These are phyloP conservation scores for Aphodius sticticus DNA, from an alignment of 2,888 invertebrate species.

Conservation along the genomic window DNA sequence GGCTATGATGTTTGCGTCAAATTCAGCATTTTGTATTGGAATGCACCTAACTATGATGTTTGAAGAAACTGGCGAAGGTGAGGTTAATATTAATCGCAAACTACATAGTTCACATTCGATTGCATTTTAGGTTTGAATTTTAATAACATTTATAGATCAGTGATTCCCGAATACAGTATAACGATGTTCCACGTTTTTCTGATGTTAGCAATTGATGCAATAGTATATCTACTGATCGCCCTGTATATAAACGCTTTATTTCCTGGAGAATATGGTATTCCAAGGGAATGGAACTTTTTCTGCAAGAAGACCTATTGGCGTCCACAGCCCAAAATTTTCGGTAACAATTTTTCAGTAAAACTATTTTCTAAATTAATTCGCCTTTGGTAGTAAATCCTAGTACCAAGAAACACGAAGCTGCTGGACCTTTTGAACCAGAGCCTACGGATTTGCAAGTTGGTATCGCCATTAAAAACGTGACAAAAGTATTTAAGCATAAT, in stretches of 20 bases:
- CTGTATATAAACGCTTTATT: slow-evolving; percentile 87
- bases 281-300: slow-evolving; percentile 75
- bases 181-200: slow-evolving; percentile 75
- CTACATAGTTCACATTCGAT: not conserved
- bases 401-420: not conserved
- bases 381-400: too few relatives aligned
- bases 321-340: slow-evolving; percentile 29
- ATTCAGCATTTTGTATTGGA: slow-evolving; percentile 86
- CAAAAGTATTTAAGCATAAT: slow-evolving; percentile 68
- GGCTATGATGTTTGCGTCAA: slow-evolving; percentile 71
- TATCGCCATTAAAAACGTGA: slow-evolving; percentile 65
- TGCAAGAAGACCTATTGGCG: slow-evolving; percentile 65
- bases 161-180: slow-evolving; percentile 73
- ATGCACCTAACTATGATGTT: slow-evolving; percentile 76
- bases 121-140: slow-evolving; percentile 65
- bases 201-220: slow-evolving; percentile 73
- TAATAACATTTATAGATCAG: slow-evolving; percentile 68
- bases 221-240: slow-evolving; percentile 78
- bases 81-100: not conserved
- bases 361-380: too few relatives aligned
- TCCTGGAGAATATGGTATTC: slow-evolving; percentile 67
- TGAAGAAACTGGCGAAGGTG: slow-evolving; percentile 76
- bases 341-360: too few relatives aligned
- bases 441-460: slow-evolving; percentile 62
- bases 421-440: slow-evolving; percentile 61